phyloP scores from a whole-genome alignment of 2,113 vertebrate genomes.

The Labrus mixtus region DNA sequence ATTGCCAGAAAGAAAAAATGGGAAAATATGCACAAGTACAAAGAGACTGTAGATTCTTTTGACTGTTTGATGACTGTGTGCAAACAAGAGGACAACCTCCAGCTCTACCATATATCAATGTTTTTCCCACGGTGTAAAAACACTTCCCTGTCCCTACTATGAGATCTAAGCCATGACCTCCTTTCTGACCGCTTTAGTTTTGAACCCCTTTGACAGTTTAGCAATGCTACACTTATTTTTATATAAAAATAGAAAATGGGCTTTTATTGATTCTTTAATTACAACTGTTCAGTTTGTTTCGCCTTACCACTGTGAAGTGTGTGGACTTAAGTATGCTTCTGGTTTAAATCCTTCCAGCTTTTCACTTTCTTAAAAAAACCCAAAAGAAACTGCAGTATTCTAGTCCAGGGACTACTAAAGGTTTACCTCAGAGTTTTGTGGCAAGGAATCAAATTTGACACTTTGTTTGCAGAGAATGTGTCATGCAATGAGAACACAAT shows the following conservation, averaged over 20 bases:
- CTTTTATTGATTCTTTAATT: not conserved
- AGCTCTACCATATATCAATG: not conserved
- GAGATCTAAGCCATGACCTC: not conserved
- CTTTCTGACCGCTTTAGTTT: slow-evolving; percentile 3
- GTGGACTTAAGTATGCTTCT: not conserved
- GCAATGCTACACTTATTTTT: not conserved
- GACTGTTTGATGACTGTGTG: too few relatives aligned
- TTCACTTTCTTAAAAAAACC: not conserved
- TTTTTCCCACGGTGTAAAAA: slow-evolving; percentile 21
- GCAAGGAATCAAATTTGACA: not conserved
- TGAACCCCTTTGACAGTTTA: not conserved
- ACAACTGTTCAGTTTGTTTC: not conserved
- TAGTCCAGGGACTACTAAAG: not conserved
- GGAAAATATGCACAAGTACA: too few relatives aligned
- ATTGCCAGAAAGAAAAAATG: not conserved
- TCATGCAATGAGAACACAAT: not conserved
- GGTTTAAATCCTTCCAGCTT: not conserved
- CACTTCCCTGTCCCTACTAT: slow-evolving; percentile 1
- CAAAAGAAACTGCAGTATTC: not conserved
- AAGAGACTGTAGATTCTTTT: not conserved
- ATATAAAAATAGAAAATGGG: not conserved
- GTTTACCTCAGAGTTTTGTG: not conserved
- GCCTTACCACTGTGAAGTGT: not conserved
- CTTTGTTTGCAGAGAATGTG: not conserved
- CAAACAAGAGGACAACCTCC: slow-evolving; percentile 1